A percentile compares a stretch with the other conserved stretches of the same genome.
Conservation (phyloP, 2,797 vertebrate genomes). For the Onychomys arenicola region DNA sequence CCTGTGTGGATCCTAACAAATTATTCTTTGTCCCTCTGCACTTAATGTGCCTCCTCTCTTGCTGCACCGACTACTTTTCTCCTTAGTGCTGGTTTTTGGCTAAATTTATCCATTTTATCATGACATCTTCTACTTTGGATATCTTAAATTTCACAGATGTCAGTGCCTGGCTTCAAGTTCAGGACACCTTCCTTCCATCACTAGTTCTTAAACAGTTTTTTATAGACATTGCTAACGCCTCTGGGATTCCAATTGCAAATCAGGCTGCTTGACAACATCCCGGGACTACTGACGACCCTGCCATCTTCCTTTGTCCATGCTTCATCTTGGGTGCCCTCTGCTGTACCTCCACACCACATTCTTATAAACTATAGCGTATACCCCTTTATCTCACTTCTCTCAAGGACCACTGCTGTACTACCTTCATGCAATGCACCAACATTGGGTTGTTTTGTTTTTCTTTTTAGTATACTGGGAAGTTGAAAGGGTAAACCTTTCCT, state of each 20-base stretch:
- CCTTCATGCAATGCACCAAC: slow-evolving; percentile 23
- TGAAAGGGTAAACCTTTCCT: slow-evolving; percentile 38
- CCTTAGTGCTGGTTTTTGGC: slow-evolving; percentile 22
- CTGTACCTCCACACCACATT: neutral
- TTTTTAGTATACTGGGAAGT: slow-evolving; percentile 30
- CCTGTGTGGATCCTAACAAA: neutral
- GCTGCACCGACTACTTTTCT: slow-evolving; percentile 11
- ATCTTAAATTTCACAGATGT: slow-evolving; percentile 5
- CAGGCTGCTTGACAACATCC: neutral
- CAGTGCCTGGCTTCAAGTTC: slow-evolving; percentile 18
- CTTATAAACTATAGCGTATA: neutral
- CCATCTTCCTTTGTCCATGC: neutral
- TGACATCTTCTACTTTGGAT: slow-evolving; percentile 8
- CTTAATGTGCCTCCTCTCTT: neutral
- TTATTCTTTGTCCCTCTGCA: neutral
- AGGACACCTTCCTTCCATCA: slow-evolving; percentile 10
- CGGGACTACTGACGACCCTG: neutral
- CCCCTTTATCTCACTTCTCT: neutral
- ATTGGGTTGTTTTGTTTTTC: neutral
- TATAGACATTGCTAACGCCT: neutral
- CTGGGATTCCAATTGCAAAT: neutral
- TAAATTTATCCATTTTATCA: slow-evolving; percentile 30
- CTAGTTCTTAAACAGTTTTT: slow-evolving; percentile 16
- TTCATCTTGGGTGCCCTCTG: neutral
- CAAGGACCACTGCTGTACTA: neutral